phyloP scores from a whole-genome alignment of 2,888 invertebrate genomes.

The Stratiomys singularior region DNA sequence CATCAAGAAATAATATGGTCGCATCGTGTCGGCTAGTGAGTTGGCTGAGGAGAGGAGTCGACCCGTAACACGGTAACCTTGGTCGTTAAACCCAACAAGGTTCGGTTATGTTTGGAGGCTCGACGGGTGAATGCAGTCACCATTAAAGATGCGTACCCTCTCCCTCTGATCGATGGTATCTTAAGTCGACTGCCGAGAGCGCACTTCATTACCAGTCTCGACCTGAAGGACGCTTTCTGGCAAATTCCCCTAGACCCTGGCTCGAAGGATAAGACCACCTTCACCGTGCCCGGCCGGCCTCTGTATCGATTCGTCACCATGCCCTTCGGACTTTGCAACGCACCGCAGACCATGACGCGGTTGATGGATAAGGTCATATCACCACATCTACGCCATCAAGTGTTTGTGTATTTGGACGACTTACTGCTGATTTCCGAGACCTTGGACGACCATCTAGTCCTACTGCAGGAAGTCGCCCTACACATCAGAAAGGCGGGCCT shows the following conservation, averaged over 20 bases:
- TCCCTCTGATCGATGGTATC: not conserved
- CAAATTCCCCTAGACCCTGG: not conserved
- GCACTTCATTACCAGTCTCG: not conserved
- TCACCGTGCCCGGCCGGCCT: constrained; percentile 11
- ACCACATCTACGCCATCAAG: not conserved
- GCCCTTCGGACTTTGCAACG: constrained; percentile 8
- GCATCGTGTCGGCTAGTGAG: too few species aligned
- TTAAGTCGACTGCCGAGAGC: not conserved
- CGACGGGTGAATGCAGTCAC: not conserved
- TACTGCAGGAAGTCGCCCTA: not conserved
- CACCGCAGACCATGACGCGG: not conserved
- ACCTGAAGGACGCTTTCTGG: not conserved
- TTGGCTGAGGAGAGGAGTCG: too few species aligned
- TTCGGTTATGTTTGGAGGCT: not conserved
- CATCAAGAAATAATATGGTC: too few species aligned
- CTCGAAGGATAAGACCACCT: not conserved
- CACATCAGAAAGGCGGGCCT: too few species aligned
- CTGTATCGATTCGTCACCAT: constrained; percentile 10
- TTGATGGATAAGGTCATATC: constrained; percentile 21
- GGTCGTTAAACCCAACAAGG: too few species aligned
- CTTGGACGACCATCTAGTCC: not conserved
- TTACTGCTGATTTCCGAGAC: not conserved
- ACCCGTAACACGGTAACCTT: too few species aligned
- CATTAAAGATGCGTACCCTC: not conserved
- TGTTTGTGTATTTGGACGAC: constrained; percentile 18